phyloP scores from a whole-genome alignment of 2,888 invertebrate species.

The Melipona bicolor region DNA sequence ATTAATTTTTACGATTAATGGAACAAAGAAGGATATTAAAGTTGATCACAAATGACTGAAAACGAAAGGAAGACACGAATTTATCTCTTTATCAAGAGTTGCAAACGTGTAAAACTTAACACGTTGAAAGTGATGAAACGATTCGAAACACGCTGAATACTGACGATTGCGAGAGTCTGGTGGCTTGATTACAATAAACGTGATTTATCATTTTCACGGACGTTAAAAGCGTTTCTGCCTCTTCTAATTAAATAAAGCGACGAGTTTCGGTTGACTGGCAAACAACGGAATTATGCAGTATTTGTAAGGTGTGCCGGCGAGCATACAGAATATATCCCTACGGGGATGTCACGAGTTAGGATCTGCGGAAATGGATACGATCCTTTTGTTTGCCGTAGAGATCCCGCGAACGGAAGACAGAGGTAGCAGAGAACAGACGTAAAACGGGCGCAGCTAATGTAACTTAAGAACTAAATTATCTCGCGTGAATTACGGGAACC shows the following conservation, averaged over 20 bases:
- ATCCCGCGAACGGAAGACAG: slow-evolving; percentile 32
- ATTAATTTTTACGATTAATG: not conserved
- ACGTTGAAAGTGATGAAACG: not conserved
- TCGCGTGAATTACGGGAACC: slow-evolving; percentile 24
- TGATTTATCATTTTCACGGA: slow-evolving; percentile 16
- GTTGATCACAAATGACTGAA: not conserved
- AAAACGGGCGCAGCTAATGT: slow-evolving; percentile 39
- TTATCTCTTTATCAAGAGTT: not conserved
- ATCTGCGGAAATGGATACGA: slow-evolving; percentile 55
- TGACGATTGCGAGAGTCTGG: not conserved
- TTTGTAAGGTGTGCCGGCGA: slow-evolving; percentile 36
- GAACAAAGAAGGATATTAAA: too few species aligned
- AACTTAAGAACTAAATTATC: slow-evolving; percentile 45
- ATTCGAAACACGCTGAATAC: not conserved
- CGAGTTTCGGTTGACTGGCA: slow-evolving; percentile 50
- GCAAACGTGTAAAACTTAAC: too few species aligned
- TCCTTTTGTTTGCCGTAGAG: slow-evolving; percentile 58
- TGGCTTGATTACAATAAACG: not conserved
- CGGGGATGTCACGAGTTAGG: slow-evolving; percentile 47
- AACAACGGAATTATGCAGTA: slow-evolving; percentile 45
- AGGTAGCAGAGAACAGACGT: slow-evolving; percentile 38
- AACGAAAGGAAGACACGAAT: not conserved
- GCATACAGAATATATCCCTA: slow-evolving; percentile 40
- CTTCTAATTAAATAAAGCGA: slow-evolving; percentile 49
- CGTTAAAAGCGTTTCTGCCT: slow-evolving; percentile 20